These are phyloP conservation scores for Pelmatolapia mariae DNA, from an alignment of 2,113 vertebrate genomes.

Conservation along the genomic window DNA sequence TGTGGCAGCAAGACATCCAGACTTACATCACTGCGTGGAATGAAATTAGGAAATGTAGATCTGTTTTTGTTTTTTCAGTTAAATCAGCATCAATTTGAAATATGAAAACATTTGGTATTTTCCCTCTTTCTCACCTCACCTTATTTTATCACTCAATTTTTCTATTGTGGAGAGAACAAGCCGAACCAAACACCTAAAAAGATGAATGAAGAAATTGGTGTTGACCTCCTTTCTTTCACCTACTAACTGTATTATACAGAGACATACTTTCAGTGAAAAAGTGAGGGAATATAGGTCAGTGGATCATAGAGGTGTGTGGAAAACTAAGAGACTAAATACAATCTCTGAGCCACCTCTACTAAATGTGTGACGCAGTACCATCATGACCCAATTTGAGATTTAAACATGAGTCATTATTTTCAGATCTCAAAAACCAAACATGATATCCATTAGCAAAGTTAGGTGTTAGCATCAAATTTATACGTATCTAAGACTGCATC, in stretches of 20 bases:
- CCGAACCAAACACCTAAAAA: slow-evolving; percentile 82
- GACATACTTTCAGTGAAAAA: slow-evolving; percentile 47
- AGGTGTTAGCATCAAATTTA: not conserved
- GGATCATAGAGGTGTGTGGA: slow-evolving; percentile 46
- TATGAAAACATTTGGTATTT: not conserved
- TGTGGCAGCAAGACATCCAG: slow-evolving; percentile 71
- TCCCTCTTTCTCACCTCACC: slow-evolving; percentile 68
- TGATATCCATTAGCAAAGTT: not conserved
- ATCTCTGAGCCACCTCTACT: not conserved
- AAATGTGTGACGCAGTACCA: not conserved
- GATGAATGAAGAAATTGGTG: slow-evolving; percentile 38
- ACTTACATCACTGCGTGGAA: slow-evolving; percentile 60
- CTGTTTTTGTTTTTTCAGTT: not conserved
- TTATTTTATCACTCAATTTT: slow-evolving; percentile 60
- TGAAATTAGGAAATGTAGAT: not conserved
- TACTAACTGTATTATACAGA: slow-evolving; percentile 61
- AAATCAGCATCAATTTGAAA: not conserved
- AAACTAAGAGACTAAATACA: slow-evolving; percentile 12
- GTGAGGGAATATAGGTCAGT: slow-evolving; percentile 58
- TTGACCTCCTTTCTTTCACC: slow-evolving; percentile 62
- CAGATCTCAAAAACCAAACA: not conserved
- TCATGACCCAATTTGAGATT: not conserved
- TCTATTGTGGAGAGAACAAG: slow-evolving; percentile 71
- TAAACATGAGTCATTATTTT: not conserved
- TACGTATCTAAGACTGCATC: not conserved